These are phyloP conservation scores for Pteria penguin DNA, from an alignment of 2,888 invertebrate species.

Conservation along the genomic window DNA sequence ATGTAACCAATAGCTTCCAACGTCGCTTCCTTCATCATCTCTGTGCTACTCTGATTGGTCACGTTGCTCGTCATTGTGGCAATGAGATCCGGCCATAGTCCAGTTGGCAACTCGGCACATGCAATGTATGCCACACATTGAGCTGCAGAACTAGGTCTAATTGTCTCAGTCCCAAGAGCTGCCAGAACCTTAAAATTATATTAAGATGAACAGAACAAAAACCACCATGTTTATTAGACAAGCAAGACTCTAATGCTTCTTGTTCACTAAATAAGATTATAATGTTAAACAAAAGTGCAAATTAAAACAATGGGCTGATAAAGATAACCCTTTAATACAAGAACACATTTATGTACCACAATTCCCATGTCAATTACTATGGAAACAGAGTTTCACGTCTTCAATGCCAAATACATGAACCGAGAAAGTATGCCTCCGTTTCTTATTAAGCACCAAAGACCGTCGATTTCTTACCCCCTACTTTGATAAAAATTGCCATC, in stretches of 20 bases:
- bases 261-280: too few species aligned
- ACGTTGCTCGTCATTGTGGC: constrained; percentile 93
- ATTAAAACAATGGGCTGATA: too few species aligned
- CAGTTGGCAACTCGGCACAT: constrained; percentile 94
- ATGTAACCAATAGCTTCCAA: constrained; percentile 99
- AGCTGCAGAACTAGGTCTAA: constrained; percentile 97
- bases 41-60: constrained; percentile 88
- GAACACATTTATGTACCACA: neutral
- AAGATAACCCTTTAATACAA: neutral
- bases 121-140: constrained; percentile 99
- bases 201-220: too few species aligned
- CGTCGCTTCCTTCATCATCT: constrained; percentile 97
- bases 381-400: too few species aligned
- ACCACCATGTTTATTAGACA: too few species aligned
- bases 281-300: too few species aligned
- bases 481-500: too few species aligned
- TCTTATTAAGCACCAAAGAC: too few species aligned
- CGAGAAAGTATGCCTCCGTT: too few species aligned
- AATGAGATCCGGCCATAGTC: constrained; percentile 96
- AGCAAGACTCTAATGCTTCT: too few species aligned
- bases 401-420: too few species aligned
- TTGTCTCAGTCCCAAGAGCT: constrained; percentile 96
- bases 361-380: neutral
- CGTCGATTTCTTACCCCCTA: too few species aligned
- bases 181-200: constrained; percentile 91